Percentiles rank a stretch among this genome's conserved stretches.
Conservation (phyloP, 2,888 invertebrate genomes). For the Calliphora vomitoria region DNA sequence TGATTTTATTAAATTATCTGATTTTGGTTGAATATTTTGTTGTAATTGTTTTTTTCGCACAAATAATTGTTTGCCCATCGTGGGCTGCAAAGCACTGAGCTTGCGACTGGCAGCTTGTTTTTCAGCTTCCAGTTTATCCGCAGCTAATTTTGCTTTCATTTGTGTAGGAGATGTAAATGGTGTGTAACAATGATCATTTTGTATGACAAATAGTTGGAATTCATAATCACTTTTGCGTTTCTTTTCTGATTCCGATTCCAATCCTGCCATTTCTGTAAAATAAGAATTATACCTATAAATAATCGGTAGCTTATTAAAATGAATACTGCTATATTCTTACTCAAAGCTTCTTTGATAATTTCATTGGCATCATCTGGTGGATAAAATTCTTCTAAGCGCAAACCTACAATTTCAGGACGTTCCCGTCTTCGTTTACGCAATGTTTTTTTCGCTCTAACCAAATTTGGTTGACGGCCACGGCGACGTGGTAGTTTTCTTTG, state of each 20-base stretch:
- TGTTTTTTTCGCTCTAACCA: conserved; percentile 60
- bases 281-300: conserved; percentile 10
- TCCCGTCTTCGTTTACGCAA: conserved; percentile 72
- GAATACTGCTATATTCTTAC: conserved; percentile 76
- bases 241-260: conserved; percentile 81
- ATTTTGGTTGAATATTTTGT: conserved; percentile 34
- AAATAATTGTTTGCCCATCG: conserved; percentile 54
- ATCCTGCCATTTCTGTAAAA: conserved; percentile 81
- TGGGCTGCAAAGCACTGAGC: conserved; percentile 74
- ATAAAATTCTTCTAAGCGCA: conserved; percentile 89
- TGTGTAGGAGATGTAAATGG: conserved; percentile 88
- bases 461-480: conserved; percentile 57
- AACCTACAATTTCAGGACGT: conserved; percentile 86
- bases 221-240: conserved; percentile 82
- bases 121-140: conserved; percentile 78
- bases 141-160: conserved; percentile 79
- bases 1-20: conserved; percentile 42
- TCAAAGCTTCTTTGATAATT: conserved; percentile 85
- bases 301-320: neutral
- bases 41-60: conserved; percentile 38
- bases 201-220: conserved; percentile 85
- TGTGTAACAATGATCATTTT: conserved; percentile 93
- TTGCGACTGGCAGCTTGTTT: conserved; percentile 78
- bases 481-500: conserved; percentile 69
- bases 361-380: conserved; percentile 85